A percentile compares a stretch with the other conserved stretches of the same genome.
Conservation (phyloP, 2,797 vertebrate species). For the Pelobates cultripes region DNA sequence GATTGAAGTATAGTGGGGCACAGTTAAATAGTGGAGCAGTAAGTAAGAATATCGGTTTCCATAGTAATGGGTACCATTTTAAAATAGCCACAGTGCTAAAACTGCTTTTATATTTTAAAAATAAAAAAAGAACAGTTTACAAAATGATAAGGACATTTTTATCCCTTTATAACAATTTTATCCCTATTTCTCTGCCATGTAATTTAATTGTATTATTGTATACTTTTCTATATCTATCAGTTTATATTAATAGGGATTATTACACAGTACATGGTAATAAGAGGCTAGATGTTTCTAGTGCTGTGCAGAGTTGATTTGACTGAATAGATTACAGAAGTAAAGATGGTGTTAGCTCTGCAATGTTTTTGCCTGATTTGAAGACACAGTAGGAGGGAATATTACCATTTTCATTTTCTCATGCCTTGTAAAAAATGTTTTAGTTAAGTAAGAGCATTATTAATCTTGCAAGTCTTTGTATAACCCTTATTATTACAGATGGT, state of each 20-base stretch:
- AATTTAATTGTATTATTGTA: background rate
- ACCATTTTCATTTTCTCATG: constrained; percentile 32
- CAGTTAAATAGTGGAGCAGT: no score
- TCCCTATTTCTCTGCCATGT: background rate
- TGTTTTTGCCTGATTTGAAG: constrained; percentile 40
- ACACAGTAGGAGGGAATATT: constrained; percentile 31
- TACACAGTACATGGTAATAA: constrained; percentile 22
- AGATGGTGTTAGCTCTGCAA: constrained; percentile 36
- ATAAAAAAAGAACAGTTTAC: no score
- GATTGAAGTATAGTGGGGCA: no score
- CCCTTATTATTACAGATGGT: background rate
- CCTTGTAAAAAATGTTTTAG: constrained; percentile 36
- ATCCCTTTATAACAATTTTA: no score
- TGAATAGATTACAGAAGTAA: constrained; percentile 49
- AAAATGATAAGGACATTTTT: no score
- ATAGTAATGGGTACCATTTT: no score
- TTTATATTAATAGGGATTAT: background rate
- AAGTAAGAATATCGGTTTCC: no score
- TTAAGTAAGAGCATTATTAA: constrained; percentile 24
- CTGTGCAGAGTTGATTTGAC: constrained; percentile 42
- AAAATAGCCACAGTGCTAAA: no score
- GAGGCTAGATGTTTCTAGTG: constrained; percentile 20
- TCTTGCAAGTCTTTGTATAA: constrained; percentile 25
- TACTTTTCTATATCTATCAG: no score
- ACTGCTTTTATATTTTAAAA: no score